phyloP scores from a whole-genome alignment of 1,140 invertebrate genomes.

The Bombus soroeensis region DNA sequence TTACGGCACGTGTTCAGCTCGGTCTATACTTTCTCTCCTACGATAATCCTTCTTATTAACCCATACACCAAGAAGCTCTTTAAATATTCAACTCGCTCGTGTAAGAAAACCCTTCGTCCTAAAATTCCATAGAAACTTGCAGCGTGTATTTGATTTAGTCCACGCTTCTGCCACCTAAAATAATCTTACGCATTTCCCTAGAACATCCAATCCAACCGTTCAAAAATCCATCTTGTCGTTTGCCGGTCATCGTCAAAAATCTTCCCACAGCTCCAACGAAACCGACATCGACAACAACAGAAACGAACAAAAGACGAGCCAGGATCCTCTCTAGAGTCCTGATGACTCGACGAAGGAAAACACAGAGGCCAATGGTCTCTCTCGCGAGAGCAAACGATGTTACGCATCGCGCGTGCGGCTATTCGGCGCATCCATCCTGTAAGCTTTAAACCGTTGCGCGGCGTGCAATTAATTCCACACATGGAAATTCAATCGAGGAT shows the following conservation, averaged over 20 bases:
- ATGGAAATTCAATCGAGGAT: constrained; percentile 39
- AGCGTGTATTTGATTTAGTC: too few species aligned
- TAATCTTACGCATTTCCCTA: not conserved
- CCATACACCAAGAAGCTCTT: too few species aligned
- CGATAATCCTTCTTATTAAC: too few species aligned
- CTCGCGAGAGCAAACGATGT: constrained; percentile 22
- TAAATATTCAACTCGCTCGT: too few species aligned
- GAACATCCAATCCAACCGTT: not conserved
- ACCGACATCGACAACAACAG: too few species aligned
- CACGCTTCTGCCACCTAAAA: not conserved
- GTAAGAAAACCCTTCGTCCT: too few species aligned
- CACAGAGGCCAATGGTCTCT: not conserved
- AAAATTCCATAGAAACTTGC: too few species aligned
- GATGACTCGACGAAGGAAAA: not conserved
- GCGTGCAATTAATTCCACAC: constrained; percentile 44
- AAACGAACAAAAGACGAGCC: too few species aligned
- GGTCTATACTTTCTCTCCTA: too few species aligned
- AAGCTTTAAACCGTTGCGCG: constrained; percentile 35
- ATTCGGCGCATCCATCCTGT: constrained; percentile 19
- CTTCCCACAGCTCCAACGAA: not conserved
- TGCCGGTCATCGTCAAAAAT: not conserved
- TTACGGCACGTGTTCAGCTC: too few species aligned
- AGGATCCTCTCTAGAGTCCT: not conserved
- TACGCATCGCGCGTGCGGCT: constrained; percentile 29
- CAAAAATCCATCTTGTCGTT: too few species aligned